A percentile compares a stretch with the other conserved stretches of the same genome.
phyloP scores from a whole-genome alignment of 2,797 vertebrate genomes.

The Notoglanidium macrostoma region DNA sequence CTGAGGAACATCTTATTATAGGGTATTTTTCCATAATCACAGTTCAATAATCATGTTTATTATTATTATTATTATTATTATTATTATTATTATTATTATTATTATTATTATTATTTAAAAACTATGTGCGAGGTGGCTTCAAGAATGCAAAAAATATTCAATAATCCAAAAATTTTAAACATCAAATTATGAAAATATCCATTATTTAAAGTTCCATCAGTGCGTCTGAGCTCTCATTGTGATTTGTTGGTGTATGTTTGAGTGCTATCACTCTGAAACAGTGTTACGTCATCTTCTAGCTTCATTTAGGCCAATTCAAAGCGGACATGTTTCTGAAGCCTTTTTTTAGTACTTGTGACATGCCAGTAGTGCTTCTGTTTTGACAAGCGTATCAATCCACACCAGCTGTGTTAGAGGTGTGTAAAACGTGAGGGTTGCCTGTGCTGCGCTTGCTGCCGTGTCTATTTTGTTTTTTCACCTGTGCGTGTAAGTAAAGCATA shows the following conservation, averaged over 20 bases:
- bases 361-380: background rate
- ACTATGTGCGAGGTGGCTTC: background rate
- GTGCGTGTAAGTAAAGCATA: background rate
- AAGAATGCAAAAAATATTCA: background rate
- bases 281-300: background rate
- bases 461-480: background rate
- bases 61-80: background rate
- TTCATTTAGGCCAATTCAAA: background rate
- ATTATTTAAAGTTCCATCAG: background rate
- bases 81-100: background rate
- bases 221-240: background rate
- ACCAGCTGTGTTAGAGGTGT: background rate
- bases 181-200: background rate
- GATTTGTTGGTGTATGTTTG: background rate
- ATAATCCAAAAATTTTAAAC: background rate
- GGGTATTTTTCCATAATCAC: background rate
- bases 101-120: background rate
- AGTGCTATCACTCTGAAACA: background rate
- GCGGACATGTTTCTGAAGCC: background rate
- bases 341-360: background rate
- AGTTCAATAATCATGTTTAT: background rate
- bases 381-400: conserved; percentile 14
- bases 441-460: background rate
- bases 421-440: background rate
- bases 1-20: background rate